These are phyloP conservation scores for Epinephelus moara DNA, from an alignment of 2,113 vertebrate species.

Conservation along the genomic window DNA sequence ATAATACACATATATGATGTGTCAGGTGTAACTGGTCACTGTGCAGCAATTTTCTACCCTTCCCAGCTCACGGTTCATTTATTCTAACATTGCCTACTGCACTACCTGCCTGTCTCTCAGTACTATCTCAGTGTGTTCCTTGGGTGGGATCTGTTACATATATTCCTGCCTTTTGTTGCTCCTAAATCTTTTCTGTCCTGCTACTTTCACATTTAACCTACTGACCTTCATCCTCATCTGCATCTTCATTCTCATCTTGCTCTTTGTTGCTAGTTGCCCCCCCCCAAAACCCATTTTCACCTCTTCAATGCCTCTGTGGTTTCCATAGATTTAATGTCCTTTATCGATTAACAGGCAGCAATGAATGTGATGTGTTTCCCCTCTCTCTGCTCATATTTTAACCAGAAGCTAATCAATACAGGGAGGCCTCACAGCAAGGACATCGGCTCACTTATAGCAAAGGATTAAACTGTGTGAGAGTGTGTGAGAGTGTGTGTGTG, in stretches of 20 bases:
- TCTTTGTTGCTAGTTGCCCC: not conserved
- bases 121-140: not conserved
- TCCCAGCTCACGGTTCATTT: not conserved
- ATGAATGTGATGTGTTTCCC: slow-evolving; percentile 59
- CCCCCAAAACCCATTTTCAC: slow-evolving; percentile 12
- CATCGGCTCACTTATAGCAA: slow-evolving; percentile 29
- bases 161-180: not conserved
- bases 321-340: slow-evolving; percentile 49
- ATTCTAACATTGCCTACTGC: not conserved
- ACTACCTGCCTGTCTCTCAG: not conserved
- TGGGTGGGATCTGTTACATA: not conserved
- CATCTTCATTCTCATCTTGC: not conserved
- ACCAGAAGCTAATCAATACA: slow-evolving; percentile 68
- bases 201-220: slow-evolving; percentile 16
- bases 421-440: slow-evolving; percentile 44
- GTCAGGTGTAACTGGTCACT: not conserved
- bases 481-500: not conserved
- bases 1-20: not conserved
- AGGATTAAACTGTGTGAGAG: not conserved
- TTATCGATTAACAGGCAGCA: slow-evolving; percentile 56
- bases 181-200: not conserved
- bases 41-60: not conserved
- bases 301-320: slow-evolving; percentile 8
- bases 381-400: slow-evolving; percentile 62
- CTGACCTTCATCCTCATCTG: slow-evolving; percentile 14